phyloP scores from a whole-genome alignment of 1,140 invertebrate genomes.

The Paraescarpia echinospica region DNA sequence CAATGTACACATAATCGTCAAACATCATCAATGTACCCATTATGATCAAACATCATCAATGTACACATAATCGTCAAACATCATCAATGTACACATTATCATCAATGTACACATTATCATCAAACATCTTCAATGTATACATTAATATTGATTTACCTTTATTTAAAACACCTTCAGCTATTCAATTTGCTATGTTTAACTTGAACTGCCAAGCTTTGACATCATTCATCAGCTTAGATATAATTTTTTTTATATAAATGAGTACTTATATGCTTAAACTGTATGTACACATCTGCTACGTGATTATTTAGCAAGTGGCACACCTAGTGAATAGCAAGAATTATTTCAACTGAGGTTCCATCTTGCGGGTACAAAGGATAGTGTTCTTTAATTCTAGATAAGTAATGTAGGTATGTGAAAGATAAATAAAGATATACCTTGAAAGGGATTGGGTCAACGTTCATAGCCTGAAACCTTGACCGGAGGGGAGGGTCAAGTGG shows the following conservation, averaged over 20 bases:
- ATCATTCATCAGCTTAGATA: background rate
- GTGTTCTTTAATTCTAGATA: background rate
- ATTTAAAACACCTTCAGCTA: background rate
- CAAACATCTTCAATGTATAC: too few species aligned
- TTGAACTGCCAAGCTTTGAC: background rate
- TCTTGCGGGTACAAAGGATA: background rate
- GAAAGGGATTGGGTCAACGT: constrained; percentile 66
- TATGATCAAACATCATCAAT: too few species aligned
- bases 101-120: too few species aligned
- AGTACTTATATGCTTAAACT: background rate
- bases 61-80: too few species aligned
- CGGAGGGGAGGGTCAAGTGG: constrained; percentile 92
- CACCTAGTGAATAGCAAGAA: background rate
- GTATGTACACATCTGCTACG: background rate
- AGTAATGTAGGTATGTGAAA: background rate
- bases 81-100: too few species aligned
- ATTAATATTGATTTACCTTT: too few species aligned
- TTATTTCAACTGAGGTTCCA: background rate
- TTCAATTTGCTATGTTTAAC: background rate
- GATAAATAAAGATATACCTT: constrained; percentile 35
- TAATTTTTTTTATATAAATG: background rate
- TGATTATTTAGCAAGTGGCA: background rate
- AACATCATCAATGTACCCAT: too few species aligned
- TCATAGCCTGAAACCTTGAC: constrained; percentile 90
- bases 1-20: too few species aligned